phyloP scores from a whole-genome alignment of 2,888 invertebrate genomes.

The Oscheius onirici region DNA sequence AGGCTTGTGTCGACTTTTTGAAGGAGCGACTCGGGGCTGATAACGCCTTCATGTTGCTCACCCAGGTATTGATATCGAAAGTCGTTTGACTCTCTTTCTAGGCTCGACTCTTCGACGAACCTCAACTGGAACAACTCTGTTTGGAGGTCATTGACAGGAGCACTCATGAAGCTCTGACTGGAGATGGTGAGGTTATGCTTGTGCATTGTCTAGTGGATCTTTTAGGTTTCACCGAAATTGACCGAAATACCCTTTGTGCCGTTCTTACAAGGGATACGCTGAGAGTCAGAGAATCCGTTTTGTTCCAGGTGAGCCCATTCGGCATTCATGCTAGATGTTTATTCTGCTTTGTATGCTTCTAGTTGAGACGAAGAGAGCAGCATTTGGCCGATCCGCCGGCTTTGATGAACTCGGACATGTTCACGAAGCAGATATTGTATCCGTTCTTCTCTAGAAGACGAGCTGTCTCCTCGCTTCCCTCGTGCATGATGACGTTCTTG shows the following conservation, averaged over 20 bases:
- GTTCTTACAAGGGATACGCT: slow-evolving; percentile 84
- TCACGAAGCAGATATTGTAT: slow-evolving; percentile 54
- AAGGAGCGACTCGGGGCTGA: slow-evolving; percentile 82
- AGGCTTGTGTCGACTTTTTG: slow-evolving; percentile 84
- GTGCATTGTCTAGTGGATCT: not conserved
- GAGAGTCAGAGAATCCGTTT: slow-evolving; percentile 82
- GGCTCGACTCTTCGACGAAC: slow-evolving; percentile 85
- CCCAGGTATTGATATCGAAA: slow-evolving; percentile 68
- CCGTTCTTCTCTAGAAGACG: slow-evolving; percentile 57
- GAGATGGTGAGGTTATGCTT: slow-evolving; percentile 75
- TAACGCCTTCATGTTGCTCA: slow-evolving; percentile 84
- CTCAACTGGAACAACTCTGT: slow-evolving; percentile 83
- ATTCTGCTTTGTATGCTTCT: not conserved
- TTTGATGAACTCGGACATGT: slow-evolving; percentile 70
- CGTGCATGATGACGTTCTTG: slow-evolving; percentile 61
- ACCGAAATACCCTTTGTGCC: slow-evolving; percentile 82
- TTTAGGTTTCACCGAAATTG: slow-evolving; percentile 82
- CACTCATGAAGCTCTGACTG: slow-evolving; percentile 82
- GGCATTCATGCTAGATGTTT: not conserved
- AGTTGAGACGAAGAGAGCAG: slow-evolving; percentile 59
- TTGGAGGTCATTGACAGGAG: slow-evolving; percentile 86
- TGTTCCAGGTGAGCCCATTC: slow-evolving; percentile 79
- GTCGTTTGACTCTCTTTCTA: slow-evolving; percentile 53
- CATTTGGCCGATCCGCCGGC: slow-evolving; percentile 64
- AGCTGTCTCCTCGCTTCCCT: slow-evolving; percentile 59